Base-by-base conservation (phyloP, 2,888 invertebrate species). In the Clepsis dumicolana region DNA sequence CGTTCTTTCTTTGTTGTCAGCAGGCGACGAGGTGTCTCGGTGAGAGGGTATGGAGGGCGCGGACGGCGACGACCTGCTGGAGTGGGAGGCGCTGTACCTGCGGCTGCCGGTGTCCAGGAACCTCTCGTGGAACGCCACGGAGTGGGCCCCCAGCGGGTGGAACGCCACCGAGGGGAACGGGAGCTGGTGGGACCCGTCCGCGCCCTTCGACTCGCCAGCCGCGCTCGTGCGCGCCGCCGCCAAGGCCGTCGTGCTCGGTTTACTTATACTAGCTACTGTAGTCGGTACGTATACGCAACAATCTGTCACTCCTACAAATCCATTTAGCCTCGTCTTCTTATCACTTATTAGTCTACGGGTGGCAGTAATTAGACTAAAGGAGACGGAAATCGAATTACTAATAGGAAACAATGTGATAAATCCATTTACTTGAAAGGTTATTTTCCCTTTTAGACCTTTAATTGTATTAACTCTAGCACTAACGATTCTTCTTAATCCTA, bases 261-360 rank as follows among this genome's bases (percentile, higher is more conserved):
- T 95, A 76, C 94, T 95, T 72, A 95, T 95, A 75, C 85, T 95
- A 75, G 94, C 95, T 67, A 95, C 95, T 74, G 94, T 95, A 75
- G 94, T 95, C 79, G 95, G 95, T 95, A 57, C 12, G 68, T 68
- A 18, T n/a, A 29, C 29, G 21, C 12, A 21, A 18, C 18, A 18
- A 44, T n/a, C n/a, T n/a, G n/a, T n/a, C n/a, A n/a, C n/a, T n/a
- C 41, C 4, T 44, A 44, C 7, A 3, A 4, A 8, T n/a, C n/a
- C n/a, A n/a, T n/a, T n/a, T n/a, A n/a, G n/a, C n/a, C n/a, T n/a
- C n/a, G n/a, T n/a, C n/a, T n/a, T n/a, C n/a, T n/a, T n/a, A n/a
- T n/a, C n/a, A n/a, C n/a, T n/a, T n/a, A n/a, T n/a, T n/a, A n/a
- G n/a, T n/a, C n/a, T n/a, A n/a, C n/a, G n/a, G n/a, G n/a, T n/a